phyloP scores from a whole-genome alignment of 2,797 vertebrate genomes.

The Coendou prehensilis region DNA sequence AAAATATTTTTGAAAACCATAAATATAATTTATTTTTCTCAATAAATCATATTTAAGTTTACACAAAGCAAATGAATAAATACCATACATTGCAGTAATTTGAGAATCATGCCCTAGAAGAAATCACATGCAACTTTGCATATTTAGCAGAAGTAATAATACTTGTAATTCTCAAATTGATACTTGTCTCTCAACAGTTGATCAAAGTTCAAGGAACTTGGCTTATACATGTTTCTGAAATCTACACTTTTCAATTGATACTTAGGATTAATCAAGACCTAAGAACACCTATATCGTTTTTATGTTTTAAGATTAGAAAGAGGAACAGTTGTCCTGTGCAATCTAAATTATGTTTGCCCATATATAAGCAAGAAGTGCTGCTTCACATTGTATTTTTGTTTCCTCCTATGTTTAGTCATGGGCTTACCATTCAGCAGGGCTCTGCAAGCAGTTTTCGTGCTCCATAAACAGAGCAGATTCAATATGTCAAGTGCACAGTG shows the following conservation, averaged over 20 bases:
- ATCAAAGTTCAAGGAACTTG: conserved; percentile 2
- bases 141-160: conserved; percentile 49
- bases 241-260: not conserved
- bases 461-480: not conserved
- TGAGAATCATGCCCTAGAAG: not conserved
- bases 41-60: not conserved
- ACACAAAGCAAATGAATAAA: conserved; percentile 30
- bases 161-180: not conserved
- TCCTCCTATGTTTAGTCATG: not conserved
- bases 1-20: conserved; percentile 5
- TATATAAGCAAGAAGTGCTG: not conserved
- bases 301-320: not conserved
- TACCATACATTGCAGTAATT: not conserved
- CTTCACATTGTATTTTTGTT: not conserved
- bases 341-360: not conserved
- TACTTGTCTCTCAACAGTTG: not conserved
- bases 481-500: not conserved
- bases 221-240: not conserved
- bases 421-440: not conserved
- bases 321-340: not conserved
- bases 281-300: not conserved
- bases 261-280: not conserved
- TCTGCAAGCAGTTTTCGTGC: not conserved
- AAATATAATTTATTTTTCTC: conserved; percentile 13
- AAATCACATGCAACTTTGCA: not conserved